Base-by-base conservation (phyloP, 2,797 vertebrate species). In the Pangasius macronema region DNA sequence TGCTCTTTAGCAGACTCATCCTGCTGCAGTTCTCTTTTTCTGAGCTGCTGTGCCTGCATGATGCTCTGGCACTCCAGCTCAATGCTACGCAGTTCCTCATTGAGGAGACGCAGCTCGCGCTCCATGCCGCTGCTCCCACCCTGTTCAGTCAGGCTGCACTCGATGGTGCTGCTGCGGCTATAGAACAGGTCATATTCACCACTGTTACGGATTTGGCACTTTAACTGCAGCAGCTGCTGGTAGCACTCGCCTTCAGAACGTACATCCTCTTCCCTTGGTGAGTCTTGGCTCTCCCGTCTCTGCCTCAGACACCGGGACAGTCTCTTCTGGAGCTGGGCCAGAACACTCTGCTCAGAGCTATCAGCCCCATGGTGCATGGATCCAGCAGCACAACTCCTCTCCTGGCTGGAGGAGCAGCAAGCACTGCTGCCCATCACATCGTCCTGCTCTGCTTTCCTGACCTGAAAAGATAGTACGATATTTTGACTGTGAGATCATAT, bases 21-120 rank as follows among this genome's bases (percentile, higher is more conserved):
- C 51, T 82, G 84, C 36, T 86, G 51, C 90, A 87, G 85, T n/a
- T 89, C 86, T 14, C 57, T 94, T 89, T 96, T 97, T 67, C 96
- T 95, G 39, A 97, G 96, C 88, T 94, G 95, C 89, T 99, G 98
- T 53, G 98, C 97, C 92, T 98, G 96, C 97, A 99, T 99, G 94
- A 99, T 99, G 91, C 96, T 99, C 93, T 99, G 98, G 93, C 98
- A 99, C 90, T 99, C 98, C 0, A 98, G 95, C 92, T 99, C 97
- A 87, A 99, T 99, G 91, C 95, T 99, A 90, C 97, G 96, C 68
- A 99, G 94, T 90, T 99, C 98, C 89, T 99, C 98, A 6, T 99
- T 99, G 75, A 99, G 97, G 92, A 99, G 93, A 55, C 97, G 97
- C 2, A 99, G 95, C 93, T 99, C 98, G 0, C 96, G 97, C 88